Conservation (phyloP, 2,888 invertebrate genomes). For the Branchellion lobata region DNA sequence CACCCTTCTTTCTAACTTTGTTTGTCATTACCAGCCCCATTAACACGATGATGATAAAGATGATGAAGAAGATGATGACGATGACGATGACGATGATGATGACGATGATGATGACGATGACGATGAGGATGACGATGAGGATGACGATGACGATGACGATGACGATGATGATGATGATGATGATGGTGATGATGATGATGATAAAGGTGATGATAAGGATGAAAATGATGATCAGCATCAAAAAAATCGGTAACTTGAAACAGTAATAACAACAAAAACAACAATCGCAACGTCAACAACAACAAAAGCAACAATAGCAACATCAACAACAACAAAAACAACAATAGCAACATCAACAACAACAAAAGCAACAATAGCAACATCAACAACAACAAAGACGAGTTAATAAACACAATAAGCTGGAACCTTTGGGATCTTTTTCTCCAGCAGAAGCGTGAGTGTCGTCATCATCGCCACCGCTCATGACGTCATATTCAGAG, state of each 20-base stretch:
- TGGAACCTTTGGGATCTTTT: neutral
- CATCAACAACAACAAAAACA: no score
- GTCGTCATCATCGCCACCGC: neutral
- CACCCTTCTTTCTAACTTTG: neutral
- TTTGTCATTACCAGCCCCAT: neutral
- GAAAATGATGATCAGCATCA: no score
- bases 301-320: no score
- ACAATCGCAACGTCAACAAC: no score
- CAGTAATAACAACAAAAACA: no score
- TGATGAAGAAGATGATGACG: neutral
- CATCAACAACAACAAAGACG: no score
- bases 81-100: neutral
- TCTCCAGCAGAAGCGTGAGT: neutral
- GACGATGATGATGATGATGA: neutral
- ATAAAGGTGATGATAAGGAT: no score
- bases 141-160: slow-evolving; percentile 22
- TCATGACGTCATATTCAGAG: neutral
- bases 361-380: no score
- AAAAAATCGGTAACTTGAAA: no score
- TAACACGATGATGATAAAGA: no score
- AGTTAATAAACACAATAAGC: no score
- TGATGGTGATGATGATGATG: slow-evolving; percentile 18
- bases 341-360: no score
- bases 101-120: neutral
- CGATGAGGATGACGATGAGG: neutral